Percentiles rank a stretch among this genome's conserved stretches.
Conservation (phyloP, 2,888 invertebrate genomes). For the Apotomis betuletana region DNA sequence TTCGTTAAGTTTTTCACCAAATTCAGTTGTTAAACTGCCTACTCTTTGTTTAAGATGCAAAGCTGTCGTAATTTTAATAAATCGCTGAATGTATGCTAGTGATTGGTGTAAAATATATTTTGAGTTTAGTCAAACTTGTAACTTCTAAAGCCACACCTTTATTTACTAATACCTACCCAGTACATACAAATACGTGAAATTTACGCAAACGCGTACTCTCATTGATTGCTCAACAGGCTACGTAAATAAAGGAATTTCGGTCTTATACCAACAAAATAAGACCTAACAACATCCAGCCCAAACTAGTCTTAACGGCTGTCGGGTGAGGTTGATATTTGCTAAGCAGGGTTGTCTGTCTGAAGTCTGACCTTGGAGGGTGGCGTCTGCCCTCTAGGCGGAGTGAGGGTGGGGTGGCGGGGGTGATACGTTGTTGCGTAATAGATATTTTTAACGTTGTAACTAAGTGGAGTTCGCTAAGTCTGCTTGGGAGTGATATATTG, state of each 20-base stretch:
- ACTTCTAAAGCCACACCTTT: conserved; percentile 4
- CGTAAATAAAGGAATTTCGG: conserved; percentile 52
- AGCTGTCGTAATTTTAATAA: too few species aligned
- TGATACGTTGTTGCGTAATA: conserved; percentile 67
- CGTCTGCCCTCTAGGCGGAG: conserved; percentile 60
- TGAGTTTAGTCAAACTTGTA: too few species aligned
- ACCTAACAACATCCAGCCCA: conserved; percentile 46
- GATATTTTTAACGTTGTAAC: conserved; percentile 67
- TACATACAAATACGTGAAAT: conserved; percentile 14
- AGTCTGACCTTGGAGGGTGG: conserved; percentile 72
- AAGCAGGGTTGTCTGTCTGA: conserved; percentile 51
- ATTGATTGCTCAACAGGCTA: conserved; percentile 69
- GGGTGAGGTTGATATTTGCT: conserved; percentile 50
- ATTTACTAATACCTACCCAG: conserved; percentile 12
- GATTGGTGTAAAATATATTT: too few species aligned
- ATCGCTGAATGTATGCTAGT: too few species aligned
- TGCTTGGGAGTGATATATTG: conserved; percentile 34
- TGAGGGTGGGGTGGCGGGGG: conserved; percentile 64
- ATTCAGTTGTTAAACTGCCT: too few species aligned
- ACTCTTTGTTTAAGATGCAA: too few species aligned
- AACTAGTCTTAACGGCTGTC: conserved; percentile 48
- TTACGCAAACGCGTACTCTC: conserved; percentile 50
- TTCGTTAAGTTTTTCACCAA: too few species aligned
- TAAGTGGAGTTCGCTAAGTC: conserved; percentile 40
- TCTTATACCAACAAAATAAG: conserved; percentile 48